Base-by-base conservation (phyloP, 2,113 vertebrate genomes). In the Nycticorax nycticorax region DNA sequence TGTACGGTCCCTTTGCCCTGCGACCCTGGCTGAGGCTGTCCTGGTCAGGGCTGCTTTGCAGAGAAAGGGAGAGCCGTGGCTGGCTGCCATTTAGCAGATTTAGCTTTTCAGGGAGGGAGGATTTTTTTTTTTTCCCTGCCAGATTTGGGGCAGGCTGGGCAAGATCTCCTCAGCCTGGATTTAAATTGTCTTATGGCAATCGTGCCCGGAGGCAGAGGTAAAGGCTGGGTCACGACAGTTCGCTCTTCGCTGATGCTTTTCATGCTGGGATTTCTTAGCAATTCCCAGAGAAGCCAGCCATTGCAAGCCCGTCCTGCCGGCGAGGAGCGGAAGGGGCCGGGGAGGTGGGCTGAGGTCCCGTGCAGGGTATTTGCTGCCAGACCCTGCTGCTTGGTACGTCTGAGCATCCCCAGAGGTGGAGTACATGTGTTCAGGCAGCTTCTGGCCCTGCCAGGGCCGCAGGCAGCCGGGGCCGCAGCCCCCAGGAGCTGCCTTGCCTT, bases 161-260 rank as follows among this genome's bases (percentile, higher is more conserved):
- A 86, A 64, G 82, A 91, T 86, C 56, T 96, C 52, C 53, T 89
- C 63, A 75, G 66, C 82, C 59, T 77, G 81, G 45, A 83, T 96
- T 95, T 89, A 60, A 45, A 80, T 53, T 89, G 78, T 83, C 9
- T 96, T 71, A 76, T 0, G 8, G 88, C 93, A 94, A 3, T 77
- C 7, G 0, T 88, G 77, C 89, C 93, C 0, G 0, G 66, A 89
- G 92, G 95, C 85, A 86, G 83, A 94, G 72, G 78, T 92, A 41
- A 88, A 86, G 59, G 85, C 85, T 88, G 72, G 67, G 85, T 83
- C 78, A 39, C 2, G 12, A 30, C 43, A 43, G 37, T 67, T 76
- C 1, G 5, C 41, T 90, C 59, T 66, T 62, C 3, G 0, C 37
- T n/a, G 32, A 35, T n/a, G 39, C 62, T 92, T 86, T 73, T 59